Percentiles rank a stretch among this genome's conserved stretches.
These are phyloP conservation scores for Yoshiicerus persimilis DNA, from an alignment of 1,140 invertebrate genomes.

Conservation along the genomic window DNA sequence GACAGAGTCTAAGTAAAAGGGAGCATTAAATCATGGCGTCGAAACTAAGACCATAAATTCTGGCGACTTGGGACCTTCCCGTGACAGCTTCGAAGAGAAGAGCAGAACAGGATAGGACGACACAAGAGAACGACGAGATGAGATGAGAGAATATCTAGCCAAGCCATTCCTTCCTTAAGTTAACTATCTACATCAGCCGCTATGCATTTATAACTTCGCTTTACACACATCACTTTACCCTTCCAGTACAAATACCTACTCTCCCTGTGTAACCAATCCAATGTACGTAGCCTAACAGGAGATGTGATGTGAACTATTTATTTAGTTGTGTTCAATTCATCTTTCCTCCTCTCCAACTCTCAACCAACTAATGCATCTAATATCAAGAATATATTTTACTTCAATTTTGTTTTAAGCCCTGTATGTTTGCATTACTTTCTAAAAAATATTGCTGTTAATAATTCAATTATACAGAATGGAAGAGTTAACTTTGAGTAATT, in stretches of 20 bases:
- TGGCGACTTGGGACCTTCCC: constrained; percentile 49
- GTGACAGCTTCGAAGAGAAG: constrained; percentile 42
- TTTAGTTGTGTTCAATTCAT: not conserved
- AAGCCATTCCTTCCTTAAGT: constrained; percentile 15
- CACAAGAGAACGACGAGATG: not conserved
- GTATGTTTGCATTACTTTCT: no score
- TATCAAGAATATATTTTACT: no score
- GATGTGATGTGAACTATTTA: constrained; percentile 15
- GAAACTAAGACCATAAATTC: constrained; percentile 50
- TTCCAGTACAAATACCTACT: not conserved
- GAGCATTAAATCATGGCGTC: constrained; percentile 50
- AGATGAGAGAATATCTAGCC: constrained; percentile 12
- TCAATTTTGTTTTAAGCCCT: no score
- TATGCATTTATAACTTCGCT: not conserved
- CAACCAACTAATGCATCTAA: not conserved
- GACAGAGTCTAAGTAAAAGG: constrained; percentile 37
- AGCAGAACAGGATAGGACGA: not conserved
- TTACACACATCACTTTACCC: not conserved
- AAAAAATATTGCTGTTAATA: no score
- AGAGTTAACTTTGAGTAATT: no score
- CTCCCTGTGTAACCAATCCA: not conserved
- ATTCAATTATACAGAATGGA: no score
- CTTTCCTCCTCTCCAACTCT: not conserved
- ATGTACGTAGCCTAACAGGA: not conserved
- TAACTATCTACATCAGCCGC: not conserved